Base-by-base conservation (phyloP, 2,797 vertebrate species). In the Spheniscus humboldti region DNA sequence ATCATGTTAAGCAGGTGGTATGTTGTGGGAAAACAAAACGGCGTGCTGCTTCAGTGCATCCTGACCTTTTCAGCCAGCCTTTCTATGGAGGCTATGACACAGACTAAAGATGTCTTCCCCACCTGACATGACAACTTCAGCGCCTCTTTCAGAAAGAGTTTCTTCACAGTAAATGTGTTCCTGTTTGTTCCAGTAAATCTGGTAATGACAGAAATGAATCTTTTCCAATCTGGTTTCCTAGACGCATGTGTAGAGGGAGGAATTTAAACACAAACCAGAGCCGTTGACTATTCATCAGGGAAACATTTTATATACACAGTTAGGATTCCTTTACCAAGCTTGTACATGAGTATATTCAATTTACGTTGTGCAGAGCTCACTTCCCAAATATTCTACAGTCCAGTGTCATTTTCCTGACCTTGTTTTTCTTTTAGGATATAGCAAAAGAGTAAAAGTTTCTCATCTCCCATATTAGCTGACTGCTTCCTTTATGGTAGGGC, bases 201-300 rank as follows among this genome's bases (percentile, higher is more conserved):
- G 47, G 39, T 88, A 95, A 79, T 66, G 39, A 74, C 75, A 91
- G 88, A 94, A 88, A 75, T 47, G 1, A 92, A 77, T 82, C 80
- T 86, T 95, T 77, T 87, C 90, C 91, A 94, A 1, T 41, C 60
- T 78, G 60, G 17, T 88, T 92, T 96, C 76, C 80, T 94, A 94
- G 81, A 93, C 64, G 66, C 53, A 56, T 95, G 83, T 64, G 45
- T 52, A 80, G 86, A 87, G 83, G 63, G 69, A 98, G 86, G 91
- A 97, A 97, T 97, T 97, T 96, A 97, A 98, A 98, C 96, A 96
- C 80, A 98, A 97, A 96, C 43, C 97, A 98, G 96, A 97, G 83
- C 81, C 43, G 27, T 62, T 90, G 85, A 94, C 72, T 95, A 72
- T 86, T 97, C 95, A 92, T 97, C 95, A 94, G 90, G 95, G 94